Conservation (phyloP, 2,113 vertebrate species). For the Phaethon lepturus region DNA sequence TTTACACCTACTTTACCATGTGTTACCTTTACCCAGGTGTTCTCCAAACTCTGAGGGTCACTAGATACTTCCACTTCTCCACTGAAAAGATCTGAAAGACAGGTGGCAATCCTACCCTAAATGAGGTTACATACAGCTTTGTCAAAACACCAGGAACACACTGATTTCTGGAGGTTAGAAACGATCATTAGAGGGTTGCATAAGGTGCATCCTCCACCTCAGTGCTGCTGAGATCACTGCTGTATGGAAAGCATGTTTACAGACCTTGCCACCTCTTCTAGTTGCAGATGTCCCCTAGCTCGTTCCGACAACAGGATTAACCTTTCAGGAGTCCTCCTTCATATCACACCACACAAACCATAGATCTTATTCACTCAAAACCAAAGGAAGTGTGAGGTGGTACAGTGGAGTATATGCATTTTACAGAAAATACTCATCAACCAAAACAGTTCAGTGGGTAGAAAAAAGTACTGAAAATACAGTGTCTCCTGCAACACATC, state of each 20-base stretch:
- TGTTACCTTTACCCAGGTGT: neutral
- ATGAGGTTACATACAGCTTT: neutral
- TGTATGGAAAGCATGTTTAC: neutral
- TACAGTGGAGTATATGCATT: neutral
- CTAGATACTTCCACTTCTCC: neutral
- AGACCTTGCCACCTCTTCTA: neutral
- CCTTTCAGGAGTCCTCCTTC: neutral
- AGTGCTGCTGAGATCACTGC: neutral
- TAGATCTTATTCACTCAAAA: neutral
- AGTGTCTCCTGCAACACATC: neutral
- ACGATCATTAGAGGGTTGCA: fast-evolving
- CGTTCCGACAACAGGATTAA: neutral
- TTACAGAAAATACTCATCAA: neutral
- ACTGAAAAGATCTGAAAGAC: neutral
- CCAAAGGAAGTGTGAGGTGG: neutral
- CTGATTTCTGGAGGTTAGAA: neutral
- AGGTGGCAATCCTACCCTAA: neutral
- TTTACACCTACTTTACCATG: neutral
- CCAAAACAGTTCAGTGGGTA: neutral
- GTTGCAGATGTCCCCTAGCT: neutral
- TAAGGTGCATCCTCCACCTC: neutral
- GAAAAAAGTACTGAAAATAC: neutral
- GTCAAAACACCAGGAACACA: neutral
- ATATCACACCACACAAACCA: neutral
- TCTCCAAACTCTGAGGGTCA: neutral